Conservation (phyloP, 2,113 vertebrate genomes). For the Ptilorrhoa leucosticta region DNA sequence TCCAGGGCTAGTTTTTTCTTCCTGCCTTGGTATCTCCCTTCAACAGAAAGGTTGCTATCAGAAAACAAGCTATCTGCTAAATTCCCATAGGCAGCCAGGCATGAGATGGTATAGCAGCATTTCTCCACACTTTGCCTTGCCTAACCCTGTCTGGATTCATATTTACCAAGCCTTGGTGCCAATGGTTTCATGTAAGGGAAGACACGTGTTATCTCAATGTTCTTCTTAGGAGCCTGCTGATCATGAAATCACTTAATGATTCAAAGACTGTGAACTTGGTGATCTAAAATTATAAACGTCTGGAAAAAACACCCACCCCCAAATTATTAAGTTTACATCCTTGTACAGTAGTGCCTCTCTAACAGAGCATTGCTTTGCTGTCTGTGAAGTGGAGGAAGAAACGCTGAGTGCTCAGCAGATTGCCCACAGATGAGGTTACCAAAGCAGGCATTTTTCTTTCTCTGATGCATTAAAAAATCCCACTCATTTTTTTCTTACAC, state of each 20-base stretch:
- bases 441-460: neutral
- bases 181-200: neutral
- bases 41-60: neutral
- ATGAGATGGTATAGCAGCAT: neutral
- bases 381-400: fast-evolving
- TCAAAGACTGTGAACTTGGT: neutral
- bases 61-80: neutral
- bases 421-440: neutral
- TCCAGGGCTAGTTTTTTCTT: neutral
- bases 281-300: neutral
- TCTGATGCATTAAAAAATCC: neutral
- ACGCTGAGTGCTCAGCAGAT: fast-evolving
- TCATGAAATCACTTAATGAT: neutral
- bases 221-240: neutral
- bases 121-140: fast-evolving
- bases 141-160: neutral
- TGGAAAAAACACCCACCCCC: neutral
- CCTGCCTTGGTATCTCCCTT: neutral
- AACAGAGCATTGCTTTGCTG: neutral
- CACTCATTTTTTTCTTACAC: neutral
- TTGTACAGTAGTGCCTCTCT: neutral
- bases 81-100: neutral
- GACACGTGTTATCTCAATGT: neutral
- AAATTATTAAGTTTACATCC: neutral
- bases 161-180: neutral